A percentile compares a stretch with the other conserved stretches of the same genome.
Conservation (phyloP, 2,888 invertebrate species). For the Nyleta sp. region DNA sequence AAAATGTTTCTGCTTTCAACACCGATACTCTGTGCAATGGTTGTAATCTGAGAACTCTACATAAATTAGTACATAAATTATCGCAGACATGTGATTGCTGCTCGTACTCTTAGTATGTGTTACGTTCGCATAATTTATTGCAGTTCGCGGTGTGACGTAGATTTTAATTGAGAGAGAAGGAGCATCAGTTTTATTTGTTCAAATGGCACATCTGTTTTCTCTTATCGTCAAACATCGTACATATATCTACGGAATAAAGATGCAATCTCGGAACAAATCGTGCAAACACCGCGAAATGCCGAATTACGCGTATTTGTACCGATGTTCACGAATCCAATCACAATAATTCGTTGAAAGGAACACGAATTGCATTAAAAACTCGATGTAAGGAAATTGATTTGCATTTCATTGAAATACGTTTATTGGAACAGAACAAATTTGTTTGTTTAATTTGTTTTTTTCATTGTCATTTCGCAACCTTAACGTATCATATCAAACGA, state of each 20-base stretch:
- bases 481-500: too few species aligned
- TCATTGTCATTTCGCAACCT: too few species aligned
- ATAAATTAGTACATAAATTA: constrained; percentile 63
- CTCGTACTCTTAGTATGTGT: constrained; percentile 41
- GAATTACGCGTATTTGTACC: constrained; percentile 41
- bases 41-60: constrained; percentile 35
- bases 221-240: constrained; percentile 46
- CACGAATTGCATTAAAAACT: not conserved
- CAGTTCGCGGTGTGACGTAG: constrained; percentile 53
- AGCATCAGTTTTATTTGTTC: constrained; percentile 44
- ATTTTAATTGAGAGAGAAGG: constrained; percentile 55
- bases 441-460: too few species aligned
- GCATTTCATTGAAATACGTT: too few species aligned
- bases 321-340: constrained; percentile 11
- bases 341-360: constrained; percentile 2
- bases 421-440: too few species aligned
- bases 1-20: constrained; percentile 9
- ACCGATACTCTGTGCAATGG: constrained; percentile 6
- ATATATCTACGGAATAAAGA: constrained; percentile 44
- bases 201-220: constrained; percentile 49
- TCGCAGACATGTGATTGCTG: constrained; percentile 49
- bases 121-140: constrained; percentile 57
- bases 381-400: too few species aligned
- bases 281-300: constrained; percentile 33
- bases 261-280: constrained; percentile 31